Evolutionary conservation across 2,797 vertebrate genomes (phyloP).

Genomic region (Tapirus indicus): DNA sequence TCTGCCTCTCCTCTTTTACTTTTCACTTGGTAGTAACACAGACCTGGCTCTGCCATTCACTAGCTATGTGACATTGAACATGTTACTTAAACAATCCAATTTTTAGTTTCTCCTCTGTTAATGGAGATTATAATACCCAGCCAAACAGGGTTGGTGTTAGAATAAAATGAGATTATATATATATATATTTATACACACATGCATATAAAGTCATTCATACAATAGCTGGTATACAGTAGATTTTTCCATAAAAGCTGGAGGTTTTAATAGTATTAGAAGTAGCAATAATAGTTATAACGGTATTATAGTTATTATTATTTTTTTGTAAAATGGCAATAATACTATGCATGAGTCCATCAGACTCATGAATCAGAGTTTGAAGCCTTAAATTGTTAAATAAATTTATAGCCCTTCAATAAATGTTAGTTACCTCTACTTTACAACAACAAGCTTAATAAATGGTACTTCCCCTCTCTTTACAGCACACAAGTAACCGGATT

Average conservation of each 20-base stretch:
- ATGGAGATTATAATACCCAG: not conserved
- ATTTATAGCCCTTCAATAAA: not conserved
- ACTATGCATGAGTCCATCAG: not conserved
- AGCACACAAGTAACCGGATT: constrained; percentile 14
- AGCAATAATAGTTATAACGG: not conserved
- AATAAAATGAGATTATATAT: constrained; percentile 4
- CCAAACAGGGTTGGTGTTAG: not conserved
- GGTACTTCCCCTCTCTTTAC: not conserved
- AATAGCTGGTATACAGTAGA: not conserved
- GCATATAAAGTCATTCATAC: not conserved
- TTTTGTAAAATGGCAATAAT: not conserved
- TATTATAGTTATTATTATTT: not conserved
- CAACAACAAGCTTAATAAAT: not conserved
- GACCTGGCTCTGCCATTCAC: not conserved
- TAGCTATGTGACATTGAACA: not conserved
- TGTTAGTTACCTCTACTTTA: not conserved
- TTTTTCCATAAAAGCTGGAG: constrained; percentile 39
- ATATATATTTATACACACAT: not conserved
- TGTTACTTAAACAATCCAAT: not conserved
- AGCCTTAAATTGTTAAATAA: constrained; percentile 19
- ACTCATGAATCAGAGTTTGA: not conserved
- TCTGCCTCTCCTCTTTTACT: not conserved
- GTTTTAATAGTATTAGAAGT: not conserved
- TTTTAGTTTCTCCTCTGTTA: constrained; percentile 1
- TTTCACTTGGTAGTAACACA: not conserved